Conservation (phyloP, 2,888 invertebrate genomes). For the Spodoptera picta region DNA sequence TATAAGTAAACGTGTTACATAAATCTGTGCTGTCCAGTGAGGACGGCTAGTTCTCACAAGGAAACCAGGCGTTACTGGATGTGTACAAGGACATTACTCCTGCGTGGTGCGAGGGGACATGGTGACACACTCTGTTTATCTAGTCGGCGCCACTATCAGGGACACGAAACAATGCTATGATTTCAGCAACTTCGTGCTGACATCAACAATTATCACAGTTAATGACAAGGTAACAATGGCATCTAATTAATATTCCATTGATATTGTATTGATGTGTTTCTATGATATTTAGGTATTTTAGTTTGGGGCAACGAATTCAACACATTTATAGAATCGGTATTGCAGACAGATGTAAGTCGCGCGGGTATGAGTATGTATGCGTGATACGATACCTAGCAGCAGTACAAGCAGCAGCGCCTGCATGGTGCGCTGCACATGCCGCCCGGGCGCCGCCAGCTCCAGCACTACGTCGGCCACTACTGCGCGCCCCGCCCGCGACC, state of each 20-base stretch:
- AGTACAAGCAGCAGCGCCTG: conserved; percentile 36
- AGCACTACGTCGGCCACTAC: too few species aligned
- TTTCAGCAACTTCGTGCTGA: conserved; percentile 34
- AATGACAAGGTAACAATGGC: not conserved
- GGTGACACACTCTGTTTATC: conserved; percentile 33
- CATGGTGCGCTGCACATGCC: conserved; percentile 23
- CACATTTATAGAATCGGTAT: not conserved
- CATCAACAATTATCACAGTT: conserved; percentile 9
- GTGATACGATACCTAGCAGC: conserved; percentile 48
- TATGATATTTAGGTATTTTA: too few species aligned
- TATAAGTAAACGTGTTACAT: conserved; percentile 7
- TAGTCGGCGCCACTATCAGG: conserved; percentile 7
- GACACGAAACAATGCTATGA: conserved; percentile 38
- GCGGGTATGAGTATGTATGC: not conserved
- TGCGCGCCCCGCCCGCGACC: conserved; percentile 31
- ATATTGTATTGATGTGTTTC: not conserved
- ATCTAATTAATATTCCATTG: not conserved
- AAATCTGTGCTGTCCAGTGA: not conserved
- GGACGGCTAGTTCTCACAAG: too few species aligned
- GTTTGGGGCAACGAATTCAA: not conserved
- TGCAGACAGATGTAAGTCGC: too few species aligned
- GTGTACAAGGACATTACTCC: too few species aligned
- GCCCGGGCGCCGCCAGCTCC: too few species aligned
- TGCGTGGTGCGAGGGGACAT: not conserved
- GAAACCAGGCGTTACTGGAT: too few species aligned